Conservation (phyloP, 2,113 vertebrate species). For the Prochilodus magdalenae region DNA sequence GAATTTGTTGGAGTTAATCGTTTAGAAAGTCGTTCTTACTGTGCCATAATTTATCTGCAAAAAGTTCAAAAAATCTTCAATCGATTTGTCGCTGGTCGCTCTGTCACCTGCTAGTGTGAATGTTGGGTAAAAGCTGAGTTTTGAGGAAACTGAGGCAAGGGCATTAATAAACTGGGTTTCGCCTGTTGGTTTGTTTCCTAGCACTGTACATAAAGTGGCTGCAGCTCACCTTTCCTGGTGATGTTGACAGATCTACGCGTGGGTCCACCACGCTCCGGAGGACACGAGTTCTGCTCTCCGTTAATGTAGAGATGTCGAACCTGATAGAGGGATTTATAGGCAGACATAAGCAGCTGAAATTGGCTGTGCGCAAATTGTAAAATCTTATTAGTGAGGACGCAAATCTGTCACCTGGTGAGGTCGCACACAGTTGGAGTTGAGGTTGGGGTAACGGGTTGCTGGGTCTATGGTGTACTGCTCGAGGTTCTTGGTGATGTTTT, state of each 20-base stretch:
- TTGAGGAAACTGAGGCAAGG: too few relatives aligned
- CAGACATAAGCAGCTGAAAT: accelerated
- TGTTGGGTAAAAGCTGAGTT: too few relatives aligned
- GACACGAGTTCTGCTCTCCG: conserved; percentile 76
- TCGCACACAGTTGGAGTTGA: conserved; percentile 88
- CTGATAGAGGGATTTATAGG: conserved; percentile 64
- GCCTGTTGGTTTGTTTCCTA: background rate
- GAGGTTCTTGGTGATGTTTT: conserved; percentile 97
- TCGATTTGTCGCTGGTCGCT: too few relatives aligned
- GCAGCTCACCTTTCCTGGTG: conserved; percentile 80
- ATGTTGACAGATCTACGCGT: conserved; percentile 80
- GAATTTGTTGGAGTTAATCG: too few relatives aligned
- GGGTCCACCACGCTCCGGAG: conserved; percentile 76
- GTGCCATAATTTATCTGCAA: too few relatives aligned
- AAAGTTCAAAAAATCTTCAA: too few relatives aligned
- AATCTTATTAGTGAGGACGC: too few relatives aligned
- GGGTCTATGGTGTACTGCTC: conserved; percentile 95
- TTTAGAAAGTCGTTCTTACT: too few relatives aligned
- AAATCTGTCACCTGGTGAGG: conserved; percentile 91
- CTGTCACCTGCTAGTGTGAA: too few relatives aligned
- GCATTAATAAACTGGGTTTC: background rate
- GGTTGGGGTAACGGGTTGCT: conserved; percentile 90
- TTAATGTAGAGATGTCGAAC: conserved; percentile 89
- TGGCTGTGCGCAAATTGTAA: too few relatives aligned
- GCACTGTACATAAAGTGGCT: background rate